A percentile compares a stretch with the other conserved stretches of the same genome.
phyloP scores from a whole-genome alignment of 2,888 invertebrate species.

The Timandra comae region DNA sequence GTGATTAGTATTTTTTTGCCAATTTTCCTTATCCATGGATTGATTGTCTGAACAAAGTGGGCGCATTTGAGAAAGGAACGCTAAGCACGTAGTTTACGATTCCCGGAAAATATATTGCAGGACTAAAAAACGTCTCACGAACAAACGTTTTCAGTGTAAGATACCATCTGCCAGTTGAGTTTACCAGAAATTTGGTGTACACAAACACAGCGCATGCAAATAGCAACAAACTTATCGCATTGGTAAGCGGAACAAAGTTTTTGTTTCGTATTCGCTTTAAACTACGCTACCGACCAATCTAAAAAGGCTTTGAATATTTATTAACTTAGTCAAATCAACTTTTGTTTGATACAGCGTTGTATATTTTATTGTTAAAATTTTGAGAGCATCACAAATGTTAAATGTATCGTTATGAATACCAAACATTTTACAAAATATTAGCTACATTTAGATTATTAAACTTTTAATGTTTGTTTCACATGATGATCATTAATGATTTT shows the following conservation, averaged over 20 bases:
- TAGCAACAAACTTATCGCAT: constrained; percentile 13
- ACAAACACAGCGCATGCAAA: constrained; percentile 19
- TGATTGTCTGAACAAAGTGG: no score
- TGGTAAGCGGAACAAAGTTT: constrained; percentile 14
- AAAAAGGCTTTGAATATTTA: constrained; percentile 14
- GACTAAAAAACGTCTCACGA: constrained; percentile 16
- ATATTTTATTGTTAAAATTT: no score
- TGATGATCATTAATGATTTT: no score
- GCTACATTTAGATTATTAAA: no score
- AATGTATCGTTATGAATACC: no score
- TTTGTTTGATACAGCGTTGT: background rate
- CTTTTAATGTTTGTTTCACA: no score
- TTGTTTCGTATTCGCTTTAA: constrained; percentile 17
- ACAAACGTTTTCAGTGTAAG: constrained; percentile 8
- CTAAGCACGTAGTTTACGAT: constrained; percentile 11
- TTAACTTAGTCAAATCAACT: constrained; percentile 9
- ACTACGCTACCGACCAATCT: constrained; percentile 8
- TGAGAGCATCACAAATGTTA: no score
- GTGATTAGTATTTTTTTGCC: no score
- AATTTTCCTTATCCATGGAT: no score
- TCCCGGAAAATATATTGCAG: constrained; percentile 9
- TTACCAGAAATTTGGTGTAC: constrained; percentile 17
- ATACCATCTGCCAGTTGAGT: constrained; percentile 12
- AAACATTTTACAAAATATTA: no score
- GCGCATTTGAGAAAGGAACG: no score